Conservation (phyloP, 1,140 invertebrate genomes). For the Nephila pilipes region DNA sequence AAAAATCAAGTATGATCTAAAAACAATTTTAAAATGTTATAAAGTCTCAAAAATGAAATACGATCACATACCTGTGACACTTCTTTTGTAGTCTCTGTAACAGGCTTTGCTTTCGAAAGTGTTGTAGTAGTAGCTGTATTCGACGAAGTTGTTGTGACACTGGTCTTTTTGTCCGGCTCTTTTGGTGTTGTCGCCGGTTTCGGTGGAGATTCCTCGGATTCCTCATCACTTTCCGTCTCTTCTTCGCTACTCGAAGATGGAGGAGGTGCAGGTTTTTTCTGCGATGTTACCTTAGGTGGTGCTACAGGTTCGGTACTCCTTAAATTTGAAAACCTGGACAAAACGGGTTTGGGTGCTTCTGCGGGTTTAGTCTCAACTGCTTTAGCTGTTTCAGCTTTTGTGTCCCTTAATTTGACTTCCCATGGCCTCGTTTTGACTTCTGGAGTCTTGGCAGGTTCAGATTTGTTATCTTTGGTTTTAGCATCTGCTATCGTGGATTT, state of each 20-base stretch:
- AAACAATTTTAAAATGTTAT: background rate
- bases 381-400: slow-evolving; percentile 20
- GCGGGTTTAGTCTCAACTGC: slow-evolving; percentile 1
- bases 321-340: slow-evolving; percentile 49
- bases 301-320: background rate
- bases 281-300: background rate
- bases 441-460: background rate
- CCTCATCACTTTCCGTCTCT: slow-evolving; percentile 59
- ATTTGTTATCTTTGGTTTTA: slow-evolving; percentile 20
- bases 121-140: background rate
- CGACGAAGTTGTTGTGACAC: no score
- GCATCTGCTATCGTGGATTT: background rate
- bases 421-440: slow-evolving; percentile 21
- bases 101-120: slow-evolving; percentile 79
- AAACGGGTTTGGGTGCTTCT: slow-evolving; percentile 58
- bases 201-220: slow-evolving; percentile 41
- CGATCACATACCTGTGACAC: slow-evolving; percentile 32
- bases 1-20: no score
- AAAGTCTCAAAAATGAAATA: background rate
- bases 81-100: slow-evolving; percentile 81
- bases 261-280: background rate
- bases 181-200: slow-evolving; percentile 12
- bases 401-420: slow-evolving; percentile 24
- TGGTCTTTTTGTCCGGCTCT: slow-evolving; percentile 47
- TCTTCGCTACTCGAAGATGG: slow-evolving; percentile 56